Conservation (phyloP, 2,797 vertebrate species). For the Uromys caudimaculatus region DNA sequence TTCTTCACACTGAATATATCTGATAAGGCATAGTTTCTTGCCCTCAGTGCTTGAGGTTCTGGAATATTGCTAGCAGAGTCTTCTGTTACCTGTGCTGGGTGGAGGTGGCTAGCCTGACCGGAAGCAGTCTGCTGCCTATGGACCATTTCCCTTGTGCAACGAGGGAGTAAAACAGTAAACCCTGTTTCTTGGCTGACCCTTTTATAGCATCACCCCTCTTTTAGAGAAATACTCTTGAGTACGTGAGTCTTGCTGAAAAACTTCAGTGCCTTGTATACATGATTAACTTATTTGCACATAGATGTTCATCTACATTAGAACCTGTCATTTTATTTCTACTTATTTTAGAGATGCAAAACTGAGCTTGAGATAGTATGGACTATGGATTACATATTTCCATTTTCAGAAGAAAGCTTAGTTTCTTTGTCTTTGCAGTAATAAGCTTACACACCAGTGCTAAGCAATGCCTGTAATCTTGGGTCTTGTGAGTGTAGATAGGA, state of each 20-base stretch:
- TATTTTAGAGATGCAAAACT: not conserved
- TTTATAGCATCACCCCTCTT: not conserved
- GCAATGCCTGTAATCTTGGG: not conserved
- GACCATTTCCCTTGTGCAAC: constrained; percentile 51
- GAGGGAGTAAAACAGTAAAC: constrained; percentile 32
- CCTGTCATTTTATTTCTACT: not conserved
- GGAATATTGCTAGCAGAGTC: not conserved
- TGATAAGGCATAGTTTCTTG: not conserved
- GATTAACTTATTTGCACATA: not conserved
- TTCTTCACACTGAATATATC: not conserved
- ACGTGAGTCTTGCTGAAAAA: not conserved
- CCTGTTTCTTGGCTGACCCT: constrained; percentile 59
- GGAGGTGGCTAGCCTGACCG: constrained; percentile 38
- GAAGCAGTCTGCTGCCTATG: not conserved
- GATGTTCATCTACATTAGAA: not conserved
- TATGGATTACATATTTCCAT: not conserved
- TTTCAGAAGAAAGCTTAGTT: not conserved
- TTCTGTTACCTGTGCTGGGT: constrained; percentile 35
- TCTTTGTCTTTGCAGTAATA: not conserved
- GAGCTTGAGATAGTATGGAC: not conserved
- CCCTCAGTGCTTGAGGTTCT: not conserved
- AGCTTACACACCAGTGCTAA: not conserved
- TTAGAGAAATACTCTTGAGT: not conserved
- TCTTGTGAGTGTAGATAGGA: not conserved
- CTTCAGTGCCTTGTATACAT: not conserved